Percentiles rank a stretch among this genome's conserved stretches.
phyloP scores from a whole-genome alignment of 2,797 vertebrate species.

The Pseudopleuronectes americanus region DNA sequence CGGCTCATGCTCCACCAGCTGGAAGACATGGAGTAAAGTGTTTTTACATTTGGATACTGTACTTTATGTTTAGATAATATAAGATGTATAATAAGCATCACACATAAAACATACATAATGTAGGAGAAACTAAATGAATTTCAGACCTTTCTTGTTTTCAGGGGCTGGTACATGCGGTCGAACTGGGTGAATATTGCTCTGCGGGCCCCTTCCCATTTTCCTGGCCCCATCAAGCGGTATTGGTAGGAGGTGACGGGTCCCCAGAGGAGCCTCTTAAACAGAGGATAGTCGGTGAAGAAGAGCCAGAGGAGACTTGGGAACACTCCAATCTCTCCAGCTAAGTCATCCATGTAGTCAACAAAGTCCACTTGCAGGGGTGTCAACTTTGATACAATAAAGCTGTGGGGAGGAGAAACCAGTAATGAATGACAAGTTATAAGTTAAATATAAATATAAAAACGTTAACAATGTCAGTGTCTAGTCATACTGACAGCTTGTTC shows the following conservation, averaged over 20 bases:
- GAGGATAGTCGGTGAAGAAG: constrained; percentile 84
- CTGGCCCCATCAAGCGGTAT: constrained; percentile 85
- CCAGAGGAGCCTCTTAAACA: constrained; percentile 79
- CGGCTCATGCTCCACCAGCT: constrained; percentile 40
- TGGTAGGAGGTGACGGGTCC: constrained; percentile 88
- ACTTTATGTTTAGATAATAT: not conserved
- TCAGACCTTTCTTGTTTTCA: constrained; percentile 80
- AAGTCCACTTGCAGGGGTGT: constrained; percentile 89
- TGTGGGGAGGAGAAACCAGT: constrained; percentile 56
- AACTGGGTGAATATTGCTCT: constrained; percentile 84
- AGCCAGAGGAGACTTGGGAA: constrained; percentile 79
- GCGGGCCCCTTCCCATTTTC: constrained; percentile 83
- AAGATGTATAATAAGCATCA: not conserved
- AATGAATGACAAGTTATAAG: not conserved
- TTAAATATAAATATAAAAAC: no score
- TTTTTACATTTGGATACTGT: not conserved
- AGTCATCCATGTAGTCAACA: constrained; percentile 86
- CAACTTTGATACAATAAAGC: constrained; percentile 85
- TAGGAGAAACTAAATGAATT: not conserved
- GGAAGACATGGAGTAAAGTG: not conserved
- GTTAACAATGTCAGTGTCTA: not conserved
- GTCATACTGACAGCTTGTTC: not conserved
- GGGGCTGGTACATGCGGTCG: constrained; percentile 80
- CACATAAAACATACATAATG: not conserved
- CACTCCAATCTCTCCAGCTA: constrained; percentile 83